Base-by-base conservation (phyloP, 2,888 invertebrate species). In the Blastobasis lacticolella region DNA sequence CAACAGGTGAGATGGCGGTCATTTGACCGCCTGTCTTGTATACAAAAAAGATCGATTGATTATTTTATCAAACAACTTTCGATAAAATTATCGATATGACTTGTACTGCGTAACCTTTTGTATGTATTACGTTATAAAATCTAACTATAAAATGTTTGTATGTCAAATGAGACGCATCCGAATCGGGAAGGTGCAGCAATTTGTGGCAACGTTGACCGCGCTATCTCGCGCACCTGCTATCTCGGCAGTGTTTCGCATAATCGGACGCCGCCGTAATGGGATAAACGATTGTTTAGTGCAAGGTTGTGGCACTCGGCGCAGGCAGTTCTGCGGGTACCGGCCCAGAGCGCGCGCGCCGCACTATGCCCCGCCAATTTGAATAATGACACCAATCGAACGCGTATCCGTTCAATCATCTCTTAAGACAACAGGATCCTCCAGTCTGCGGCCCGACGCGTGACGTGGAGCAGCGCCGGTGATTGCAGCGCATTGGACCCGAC, bases 281-380 rank as follows among this genome's bases (percentile, higher is more conserved):
- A 87, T 87, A 87, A 87, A 78, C 77, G 86, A 73, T 73, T 74
- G 72, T 79, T 79, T 78, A 78, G 72, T 73, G 78, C 87, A 86
- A 87, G 87, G 87, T 84, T 85, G 85, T 76, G 77, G 74, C 74
- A 75, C 63, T 64, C 63, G 64, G 73, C 66, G 69, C 75, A 74
- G 74, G 71, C 81, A 75, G 77, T 77, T 69, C 73, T 72, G 76
- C 73, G 75, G 71, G 71, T 72, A 65, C 71, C 67, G 69, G 65
- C 51, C 23, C 38, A 10, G 38, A 41, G 45, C 49, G 47, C 58
- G 68, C 73, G 70, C 64, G 69, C 70, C 73, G 80, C 77, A 73
- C 75, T 75, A 74, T 75, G 67, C 71, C 71, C 68, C 69, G 63
- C 73, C 84, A 86, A 87, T 87, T 87, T 85, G 64, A 67, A 73